Base-by-base conservation (phyloP, 2,113 vertebrate genomes). In the Tinamus guttatus region DNA sequence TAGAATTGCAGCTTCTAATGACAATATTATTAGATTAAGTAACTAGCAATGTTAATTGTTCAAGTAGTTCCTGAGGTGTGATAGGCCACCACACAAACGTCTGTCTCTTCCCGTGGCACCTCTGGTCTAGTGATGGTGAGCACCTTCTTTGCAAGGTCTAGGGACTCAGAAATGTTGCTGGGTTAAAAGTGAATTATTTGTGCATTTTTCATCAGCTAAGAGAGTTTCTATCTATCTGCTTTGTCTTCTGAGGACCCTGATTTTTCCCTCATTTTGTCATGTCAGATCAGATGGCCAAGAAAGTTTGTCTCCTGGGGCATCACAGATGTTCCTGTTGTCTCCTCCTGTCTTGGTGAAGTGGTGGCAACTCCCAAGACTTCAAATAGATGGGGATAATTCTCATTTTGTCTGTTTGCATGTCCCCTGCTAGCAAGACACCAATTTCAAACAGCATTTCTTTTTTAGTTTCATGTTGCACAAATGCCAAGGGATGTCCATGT, bases 281-380 rank as follows among this genome's bases (percentile, higher is more conserved):
- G 16, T 36, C 5, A 47, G 45, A 64, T 64, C 22, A 40, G 3
- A 9, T 28, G 13, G 22, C 21, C 32, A 51, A 38, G 1, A 0
- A 30, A 65, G 3, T 16, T 22, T 73, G 40, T 30, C 14, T 51
- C 4, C 63, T 18, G 14, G 54, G 18, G 75, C 27, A 51, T 49
- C 15, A 63, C 9, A 36, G 17, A n/a, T 28, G 11, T 41, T 68
- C 17, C 4, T 68, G 30, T 19, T 38, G 12, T 25, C 75, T 85
- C 27, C n/a, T 11, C 20, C 11, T 73, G 5, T n/a, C 4, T 58
- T 41, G 43, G 32, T 2, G 5, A 80, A 75, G 22, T 0, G 1
- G 5, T 38, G 32, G 43, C 9, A 64, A 36, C 40, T 52, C 56
- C 32, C 25, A 67, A 24, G n/a, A 56, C 25, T 67, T 79, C 52